Evolutionary conservation across 2,113 vertebrate species (phyloP).

Genomic region (Malaclemys terrapin): DNA sequence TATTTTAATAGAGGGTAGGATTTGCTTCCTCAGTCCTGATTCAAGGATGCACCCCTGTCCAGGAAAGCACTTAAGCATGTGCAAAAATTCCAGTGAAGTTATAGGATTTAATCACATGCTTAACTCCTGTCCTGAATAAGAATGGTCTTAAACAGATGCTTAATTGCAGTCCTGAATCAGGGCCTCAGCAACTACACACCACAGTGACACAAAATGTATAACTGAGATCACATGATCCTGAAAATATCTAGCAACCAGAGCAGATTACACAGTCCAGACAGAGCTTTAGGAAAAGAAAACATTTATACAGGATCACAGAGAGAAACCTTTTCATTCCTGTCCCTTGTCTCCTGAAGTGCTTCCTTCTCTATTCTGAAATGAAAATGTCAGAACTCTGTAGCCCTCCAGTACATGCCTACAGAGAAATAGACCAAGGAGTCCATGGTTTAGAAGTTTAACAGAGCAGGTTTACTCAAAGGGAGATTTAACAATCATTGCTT

Average conservation of each 20-base stretch:
- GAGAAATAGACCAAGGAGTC: not conserved
- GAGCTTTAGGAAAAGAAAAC: not conserved
- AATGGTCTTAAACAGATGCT: not conserved
- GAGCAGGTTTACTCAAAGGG: not conserved
- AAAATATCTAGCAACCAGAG: not conserved
- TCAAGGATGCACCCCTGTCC: not conserved
- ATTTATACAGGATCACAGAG: not conserved
- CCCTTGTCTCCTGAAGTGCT: not conserved
- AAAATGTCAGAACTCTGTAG: not conserved
- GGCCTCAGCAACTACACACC: not conserved
- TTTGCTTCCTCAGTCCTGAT: not conserved
- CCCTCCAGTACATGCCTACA: not conserved
- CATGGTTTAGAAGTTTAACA: not conserved
- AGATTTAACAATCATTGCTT: not conserved
- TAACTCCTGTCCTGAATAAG: not conserved
- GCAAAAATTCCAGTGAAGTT: not conserved
- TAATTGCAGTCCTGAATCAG: not conserved
- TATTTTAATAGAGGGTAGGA: not conserved
- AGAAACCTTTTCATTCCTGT: not conserved
- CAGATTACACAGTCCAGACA: not conserved
- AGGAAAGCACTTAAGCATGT: not conserved
- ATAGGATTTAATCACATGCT: slow-evolving; percentile 27
- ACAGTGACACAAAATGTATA: not conserved
- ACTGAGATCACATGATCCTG: not conserved
- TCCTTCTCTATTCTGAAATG: not conserved